phyloP scores from a whole-genome alignment of 2,797 vertebrate species.

The Lophotriccus pileatus region DNA sequence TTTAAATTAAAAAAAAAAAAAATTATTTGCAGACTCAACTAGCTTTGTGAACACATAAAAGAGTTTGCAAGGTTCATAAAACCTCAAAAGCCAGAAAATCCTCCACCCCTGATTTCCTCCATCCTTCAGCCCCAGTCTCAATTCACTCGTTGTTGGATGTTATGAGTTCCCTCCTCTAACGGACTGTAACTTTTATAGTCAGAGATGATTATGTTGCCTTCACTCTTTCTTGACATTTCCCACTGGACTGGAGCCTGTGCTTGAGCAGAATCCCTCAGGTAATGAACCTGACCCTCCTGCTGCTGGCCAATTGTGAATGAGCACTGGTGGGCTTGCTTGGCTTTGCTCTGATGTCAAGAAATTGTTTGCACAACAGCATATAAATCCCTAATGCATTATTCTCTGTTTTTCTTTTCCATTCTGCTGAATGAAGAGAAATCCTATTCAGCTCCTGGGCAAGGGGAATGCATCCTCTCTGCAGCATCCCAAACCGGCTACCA shows the following conservation, averaged over 20 bases:
- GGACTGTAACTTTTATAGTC: background rate
- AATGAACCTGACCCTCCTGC: background rate
- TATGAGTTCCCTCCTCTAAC: background rate
- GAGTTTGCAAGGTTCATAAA: slow-evolving; percentile 47
- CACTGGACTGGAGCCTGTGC: background rate
- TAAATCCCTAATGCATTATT: background rate
- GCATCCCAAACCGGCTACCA: background rate
- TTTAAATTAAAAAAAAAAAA: background rate
- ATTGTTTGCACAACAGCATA: background rate
- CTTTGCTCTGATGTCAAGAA: slow-evolving; percentile 14
- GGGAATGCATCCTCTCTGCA: background rate
- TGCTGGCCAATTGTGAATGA: background rate
- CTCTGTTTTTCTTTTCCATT: background rate
- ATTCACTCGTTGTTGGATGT: background rate
- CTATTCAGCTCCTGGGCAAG: background rate
- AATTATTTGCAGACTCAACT: background rate
- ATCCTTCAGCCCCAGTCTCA: background rate
- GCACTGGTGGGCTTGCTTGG: background rate
- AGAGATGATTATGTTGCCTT: background rate
- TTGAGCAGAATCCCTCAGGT: background rate
- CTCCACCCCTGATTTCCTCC: background rate
- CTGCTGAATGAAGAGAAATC: background rate
- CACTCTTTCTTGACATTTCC: background rate
- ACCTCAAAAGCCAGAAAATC: slow-evolving; percentile 49
- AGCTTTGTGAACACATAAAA: slow-evolving; percentile 39